Evolutionary conservation across 2,888 invertebrate species (phyloP), one percentile per base, ranked within the genome.

Genomic region (Caenorhabditis japonica): DNA sequence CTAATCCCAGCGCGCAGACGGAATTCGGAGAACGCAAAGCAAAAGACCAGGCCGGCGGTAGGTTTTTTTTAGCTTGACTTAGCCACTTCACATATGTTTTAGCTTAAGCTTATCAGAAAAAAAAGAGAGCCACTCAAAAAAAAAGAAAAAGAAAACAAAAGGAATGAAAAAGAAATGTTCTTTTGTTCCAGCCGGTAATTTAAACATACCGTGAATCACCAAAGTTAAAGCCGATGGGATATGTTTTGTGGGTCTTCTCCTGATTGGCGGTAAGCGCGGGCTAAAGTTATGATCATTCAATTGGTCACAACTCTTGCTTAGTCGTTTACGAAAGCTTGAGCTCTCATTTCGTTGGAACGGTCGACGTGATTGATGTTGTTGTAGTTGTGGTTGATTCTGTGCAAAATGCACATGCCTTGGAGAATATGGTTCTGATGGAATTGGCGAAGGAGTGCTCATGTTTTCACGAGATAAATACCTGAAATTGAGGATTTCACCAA

Each of bases 251-350:
- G 76, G 75, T 56, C 76, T 53, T 51, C 79, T 66, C 52, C 79
- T 61, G 56, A 79, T 79, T 1, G 79, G 79, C 49, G 79, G 79
- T 19, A 79, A 69, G 53, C 79, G 71, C 30, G 76, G 79, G 19
- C 72, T 76, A 43, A 79, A 74, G 15, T 64, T 49, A 23, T 49
- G 39, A 36, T 74, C 76, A 30, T 75, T 75, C 19, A 79, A 33
- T 58, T 79, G 79, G 41, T 79, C 79, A 56, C 79, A 79, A 51
- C 76, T 76, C 17, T 72, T 53, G 52, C 76, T 76, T 27, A 76
- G 49, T 51, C 79, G 71, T 53, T 75, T 76, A 43, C 76, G 68
- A 34, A 68, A 72, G 33, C 43, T 66, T 33, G 68, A 44, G 21
- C 44, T 46, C 44, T 59, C 60, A 49, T 72, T 55, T 62, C 51